Evolutionary conservation across 2,113 vertebrate species (phyloP).

Genomic region (Carassius carassius): DNA sequence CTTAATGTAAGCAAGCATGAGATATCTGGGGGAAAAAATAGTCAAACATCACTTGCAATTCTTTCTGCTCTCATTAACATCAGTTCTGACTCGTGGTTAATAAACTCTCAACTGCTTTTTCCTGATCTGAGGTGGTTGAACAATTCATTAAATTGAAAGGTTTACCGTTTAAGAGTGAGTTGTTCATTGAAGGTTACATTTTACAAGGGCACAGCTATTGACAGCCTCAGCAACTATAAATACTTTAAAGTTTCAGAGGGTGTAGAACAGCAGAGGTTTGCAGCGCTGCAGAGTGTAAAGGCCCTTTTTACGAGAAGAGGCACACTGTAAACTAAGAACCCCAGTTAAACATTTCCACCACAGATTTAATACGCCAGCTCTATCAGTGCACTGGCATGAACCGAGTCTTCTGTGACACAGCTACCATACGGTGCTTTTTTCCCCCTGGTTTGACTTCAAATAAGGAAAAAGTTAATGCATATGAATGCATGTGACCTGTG

Average conservation of each 20-base stretch:
- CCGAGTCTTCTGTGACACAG: constrained; percentile 18
- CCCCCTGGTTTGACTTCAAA: not conserved
- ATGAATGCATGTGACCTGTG: not conserved
- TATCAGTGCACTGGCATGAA: constrained; percentile 28
- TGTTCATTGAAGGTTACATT: constrained; percentile 22
- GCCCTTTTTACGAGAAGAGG: constrained; percentile 35
- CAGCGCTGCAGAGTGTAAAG: constrained; percentile 25
- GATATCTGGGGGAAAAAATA: not conserved
- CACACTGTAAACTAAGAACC: constrained; percentile 45
- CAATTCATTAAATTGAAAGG: constrained; percentile 15
- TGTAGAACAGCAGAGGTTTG: constrained; percentile 22
- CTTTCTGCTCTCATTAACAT: not conserved
- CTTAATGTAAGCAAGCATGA: not conserved
- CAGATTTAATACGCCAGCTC: constrained; percentile 26
- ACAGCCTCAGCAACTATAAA: constrained; percentile 36
- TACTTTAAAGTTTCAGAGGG: constrained; percentile 22
- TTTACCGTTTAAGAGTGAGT: constrained; percentile 11
- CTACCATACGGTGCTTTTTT: constrained; percentile 11
- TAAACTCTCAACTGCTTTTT: constrained; percentile 46
- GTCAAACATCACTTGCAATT: not conserved
- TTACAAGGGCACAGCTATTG: constrained; percentile 23
- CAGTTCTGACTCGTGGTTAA: not conserved
- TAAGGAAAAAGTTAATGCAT: not conserved
- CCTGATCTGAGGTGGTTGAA: not conserved
- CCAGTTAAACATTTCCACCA: constrained; percentile 40